Conservation (phyloP, 1,140 invertebrate species). For the Medauroidea extradentata region DNA sequence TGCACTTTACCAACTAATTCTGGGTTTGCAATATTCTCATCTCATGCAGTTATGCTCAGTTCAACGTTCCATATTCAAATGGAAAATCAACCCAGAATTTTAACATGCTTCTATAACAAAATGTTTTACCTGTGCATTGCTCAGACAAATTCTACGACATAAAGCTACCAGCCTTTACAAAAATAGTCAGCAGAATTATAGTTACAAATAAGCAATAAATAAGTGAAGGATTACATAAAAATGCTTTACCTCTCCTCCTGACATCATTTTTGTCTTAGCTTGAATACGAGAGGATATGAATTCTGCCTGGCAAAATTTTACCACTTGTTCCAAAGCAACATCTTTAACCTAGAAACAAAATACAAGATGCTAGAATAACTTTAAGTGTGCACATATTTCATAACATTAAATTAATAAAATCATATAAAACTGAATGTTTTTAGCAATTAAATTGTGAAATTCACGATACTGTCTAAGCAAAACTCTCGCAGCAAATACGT, state of each 20-base stretch:
- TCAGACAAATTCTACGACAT: too few relatives aligned
- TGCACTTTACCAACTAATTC: too few relatives aligned
- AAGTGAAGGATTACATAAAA: neutral
- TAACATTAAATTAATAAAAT: neutral
- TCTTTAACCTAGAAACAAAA: constrained; percentile 1
- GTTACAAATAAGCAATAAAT: too few relatives aligned
- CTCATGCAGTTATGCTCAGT: too few relatives aligned
- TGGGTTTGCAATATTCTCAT: too few relatives aligned
- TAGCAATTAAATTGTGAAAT: neutral
- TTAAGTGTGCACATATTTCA: neutral
- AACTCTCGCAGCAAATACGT: neutral
- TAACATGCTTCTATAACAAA: too few relatives aligned
- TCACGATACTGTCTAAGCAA: neutral
- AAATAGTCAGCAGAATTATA: too few relatives aligned
- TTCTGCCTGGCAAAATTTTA: constrained; percentile 7
- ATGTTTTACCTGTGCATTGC: too few relatives aligned
- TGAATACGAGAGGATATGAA: neutral
- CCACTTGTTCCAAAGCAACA: neutral
- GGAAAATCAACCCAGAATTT: too few relatives aligned
- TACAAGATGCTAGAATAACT: neutral
- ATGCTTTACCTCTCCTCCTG: neutral
- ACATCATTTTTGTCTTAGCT: neutral
- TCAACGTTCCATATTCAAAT: too few relatives aligned
- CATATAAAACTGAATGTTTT: neutral
- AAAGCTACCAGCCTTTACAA: too few relatives aligned